Base-by-base conservation (phyloP, 2,113 vertebrate genomes). In the Vulpes lagopus region DNA sequence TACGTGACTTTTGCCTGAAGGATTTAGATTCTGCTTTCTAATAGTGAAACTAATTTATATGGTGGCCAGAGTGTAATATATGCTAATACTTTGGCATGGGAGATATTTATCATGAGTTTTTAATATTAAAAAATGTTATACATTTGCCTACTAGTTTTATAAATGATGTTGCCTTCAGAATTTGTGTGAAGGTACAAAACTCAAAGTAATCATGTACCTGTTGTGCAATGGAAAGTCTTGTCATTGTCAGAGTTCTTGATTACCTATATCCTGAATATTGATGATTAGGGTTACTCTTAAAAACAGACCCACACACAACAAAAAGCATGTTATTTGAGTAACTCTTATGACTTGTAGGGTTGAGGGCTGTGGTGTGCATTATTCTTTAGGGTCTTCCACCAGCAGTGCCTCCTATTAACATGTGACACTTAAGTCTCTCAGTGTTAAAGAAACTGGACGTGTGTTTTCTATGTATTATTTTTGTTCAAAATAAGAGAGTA, bases 341-440 rank as follows among this genome's bases (percentile, higher is more conserved):
- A 98, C 95, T 95, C 71, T 79, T 84, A 96, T 49, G 82, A 87
- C 60, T 87, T 97, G 92, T 96, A 98, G 98, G 98, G 90, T 92
- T 93, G 98, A 98, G 97, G 97, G 98, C 98, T 98, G 96, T 98
- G 98, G 97, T 98, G 97, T 96, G 95, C 97, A 53, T 97, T 96
- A 53, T 97, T 88, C 95, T 98, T 92, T 98, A 97, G 97, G 64
- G 98, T 99, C 98, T 99, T 98, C 98, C 97, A 97, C 98, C 98
- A 98, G 97, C 97, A 98, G 98, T 99, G 98, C 98, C 99, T 99
- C 98, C 97, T 97, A 17, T 93, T 93, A 88, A 98, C 93, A 95
- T 7, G 98, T 94, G 98, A 98, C 71, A 96, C 96, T 88, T 89
- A 96, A 95, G 98, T 98, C 97, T 96, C 95, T 98, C 96, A 92